A percentile compares a stretch with the other conserved stretches of the same genome.
These are phyloP conservation scores for Ctena decussata DNA, from an alignment of 2,888 invertebrate species.

Conservation along the genomic window DNA sequence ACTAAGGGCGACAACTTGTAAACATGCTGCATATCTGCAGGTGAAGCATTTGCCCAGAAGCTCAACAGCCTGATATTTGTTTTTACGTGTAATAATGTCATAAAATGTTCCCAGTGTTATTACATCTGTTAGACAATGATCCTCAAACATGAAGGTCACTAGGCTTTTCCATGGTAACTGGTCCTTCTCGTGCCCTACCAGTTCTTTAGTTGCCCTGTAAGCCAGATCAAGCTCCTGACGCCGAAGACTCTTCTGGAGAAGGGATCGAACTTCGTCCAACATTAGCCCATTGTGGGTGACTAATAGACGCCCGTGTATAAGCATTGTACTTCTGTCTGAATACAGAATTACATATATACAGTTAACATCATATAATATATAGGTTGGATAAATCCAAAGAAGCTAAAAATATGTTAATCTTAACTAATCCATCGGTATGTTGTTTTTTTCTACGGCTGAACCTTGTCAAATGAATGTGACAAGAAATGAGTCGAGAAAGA, in stretches of 20 bases:
- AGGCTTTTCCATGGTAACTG: conserved; percentile 48
- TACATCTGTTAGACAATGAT: conserved; percentile 48
- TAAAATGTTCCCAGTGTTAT: conserved; percentile 12
- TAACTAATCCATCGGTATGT: no score
- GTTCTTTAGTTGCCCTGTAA: conserved; percentile 45
- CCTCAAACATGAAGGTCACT: conserved; percentile 54
- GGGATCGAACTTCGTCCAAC: conserved; percentile 53
- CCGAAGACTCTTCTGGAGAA: conserved; percentile 49
- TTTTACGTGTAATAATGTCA: neutral
- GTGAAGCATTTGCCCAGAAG: conserved; percentile 39
- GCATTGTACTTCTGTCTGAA: conserved; percentile 15
- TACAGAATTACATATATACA: neutral
- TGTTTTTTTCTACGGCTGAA: no score
- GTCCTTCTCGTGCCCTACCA: conserved; percentile 35
- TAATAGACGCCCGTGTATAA: conserved; percentile 49
- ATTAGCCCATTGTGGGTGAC: conserved; percentile 42
- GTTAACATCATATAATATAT: no score
- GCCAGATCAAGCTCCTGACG: conserved; percentile 26
- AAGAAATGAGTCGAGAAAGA: no score
- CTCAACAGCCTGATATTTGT: conserved; percentile 36
- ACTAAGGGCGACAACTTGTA: conserved; percentile 40
- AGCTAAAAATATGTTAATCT: no score
- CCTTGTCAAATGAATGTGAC: no score
- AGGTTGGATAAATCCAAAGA: no score
- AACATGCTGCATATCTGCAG: conserved; percentile 42